A percentile compares a stretch with the other conserved stretches of the same genome.
Evolutionary conservation across 2,113 vertebrate species (phyloP).

Genomic region (Empidonax alnorum): DNA sequence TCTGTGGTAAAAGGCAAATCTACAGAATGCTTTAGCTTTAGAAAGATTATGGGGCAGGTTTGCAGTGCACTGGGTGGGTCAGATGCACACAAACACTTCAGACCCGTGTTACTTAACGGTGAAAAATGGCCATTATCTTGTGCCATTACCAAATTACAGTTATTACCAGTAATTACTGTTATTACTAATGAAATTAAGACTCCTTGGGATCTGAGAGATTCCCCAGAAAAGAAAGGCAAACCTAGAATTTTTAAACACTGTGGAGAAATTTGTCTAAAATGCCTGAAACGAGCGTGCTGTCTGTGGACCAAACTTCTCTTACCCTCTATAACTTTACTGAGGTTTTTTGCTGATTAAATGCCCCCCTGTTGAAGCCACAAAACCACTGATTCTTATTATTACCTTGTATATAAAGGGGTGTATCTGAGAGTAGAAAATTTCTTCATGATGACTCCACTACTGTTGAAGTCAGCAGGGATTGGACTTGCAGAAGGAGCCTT

Average conservation of each 20-base stretch:
- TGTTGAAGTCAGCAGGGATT: neutral
- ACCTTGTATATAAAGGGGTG: neutral
- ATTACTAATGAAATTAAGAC: neutral
- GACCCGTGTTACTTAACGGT: neutral
- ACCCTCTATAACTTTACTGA: neutral
- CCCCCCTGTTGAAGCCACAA: neutral
- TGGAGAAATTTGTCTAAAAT: neutral
- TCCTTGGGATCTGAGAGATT: neutral
- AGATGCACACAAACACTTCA: neutral
- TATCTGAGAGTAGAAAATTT: neutral
- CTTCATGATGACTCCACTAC: fast-evolving
- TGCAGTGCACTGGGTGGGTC: neutral
- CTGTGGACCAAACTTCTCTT: neutral
- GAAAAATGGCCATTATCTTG: neutral
- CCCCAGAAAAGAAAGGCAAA: neutral
- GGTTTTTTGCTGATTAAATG: neutral
- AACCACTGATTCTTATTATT: neutral
- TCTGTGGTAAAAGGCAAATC: neutral
- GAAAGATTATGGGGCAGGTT: neutral
- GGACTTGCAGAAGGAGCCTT: neutral
- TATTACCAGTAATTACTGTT: neutral
- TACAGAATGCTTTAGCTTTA: neutral
- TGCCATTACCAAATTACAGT: neutral
- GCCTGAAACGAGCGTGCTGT: neutral
- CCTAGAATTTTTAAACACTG: neutral